These are phyloP conservation scores for Phataginus tricuspis DNA, from an alignment of 2,797 vertebrate species.

Conservation along the genomic window DNA sequence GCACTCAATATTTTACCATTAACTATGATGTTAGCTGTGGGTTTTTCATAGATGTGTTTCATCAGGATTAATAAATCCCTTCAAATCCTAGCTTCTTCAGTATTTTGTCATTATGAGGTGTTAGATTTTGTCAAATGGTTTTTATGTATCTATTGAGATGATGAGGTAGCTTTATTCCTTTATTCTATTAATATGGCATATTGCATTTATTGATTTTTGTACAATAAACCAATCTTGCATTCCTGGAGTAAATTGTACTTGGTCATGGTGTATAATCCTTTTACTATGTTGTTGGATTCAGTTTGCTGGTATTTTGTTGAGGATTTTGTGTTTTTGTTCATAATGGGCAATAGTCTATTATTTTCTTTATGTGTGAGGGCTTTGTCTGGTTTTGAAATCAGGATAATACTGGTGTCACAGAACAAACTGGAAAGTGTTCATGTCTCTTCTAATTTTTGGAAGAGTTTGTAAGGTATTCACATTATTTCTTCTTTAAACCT, in stretches of 20 bases:
- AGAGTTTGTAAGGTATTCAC: neutral
- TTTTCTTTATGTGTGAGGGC: neutral
- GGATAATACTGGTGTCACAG: neutral
- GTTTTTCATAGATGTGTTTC: neutral
- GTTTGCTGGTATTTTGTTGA: neutral
- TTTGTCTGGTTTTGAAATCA: neutral
- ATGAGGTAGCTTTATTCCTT: neutral
- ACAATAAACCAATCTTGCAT: neutral
- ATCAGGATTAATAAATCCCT: neutral
- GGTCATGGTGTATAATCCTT: neutral
- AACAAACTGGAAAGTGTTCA: neutral
- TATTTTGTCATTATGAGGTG: neutral
- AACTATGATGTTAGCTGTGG: neutral
- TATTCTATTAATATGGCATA: neutral
- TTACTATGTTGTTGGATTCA: neutral
- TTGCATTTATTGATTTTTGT: neutral
- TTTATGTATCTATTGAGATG: neutral
- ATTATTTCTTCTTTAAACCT: neutral
- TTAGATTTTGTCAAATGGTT: neutral
- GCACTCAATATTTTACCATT: neutral
- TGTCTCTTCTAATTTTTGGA: neutral
- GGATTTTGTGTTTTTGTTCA: neutral
- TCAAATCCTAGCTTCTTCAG: neutral
- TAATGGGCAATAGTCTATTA: neutral
- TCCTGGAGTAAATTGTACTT: neutral